A percentile compares a stretch with the other conserved stretches of the same genome.
phyloP scores from a whole-genome alignment of 2,888 invertebrate species.

The Rhamnusium bicolor region DNA sequence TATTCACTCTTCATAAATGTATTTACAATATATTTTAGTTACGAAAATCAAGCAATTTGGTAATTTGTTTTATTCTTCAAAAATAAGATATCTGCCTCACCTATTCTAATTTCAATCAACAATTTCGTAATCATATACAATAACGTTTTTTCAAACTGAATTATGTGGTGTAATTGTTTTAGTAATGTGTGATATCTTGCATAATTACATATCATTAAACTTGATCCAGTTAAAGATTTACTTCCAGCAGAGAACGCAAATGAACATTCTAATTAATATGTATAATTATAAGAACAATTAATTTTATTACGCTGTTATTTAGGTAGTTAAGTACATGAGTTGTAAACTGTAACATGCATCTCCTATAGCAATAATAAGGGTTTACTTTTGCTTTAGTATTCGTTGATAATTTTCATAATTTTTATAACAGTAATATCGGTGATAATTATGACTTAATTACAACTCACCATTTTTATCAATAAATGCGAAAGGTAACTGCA shows the following conservation, averaged over 20 bases:
- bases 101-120: background rate
- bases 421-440: too few relatives aligned
- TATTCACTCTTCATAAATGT: background rate
- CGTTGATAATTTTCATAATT: too few relatives aligned
- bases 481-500: background rate
- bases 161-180: background rate
- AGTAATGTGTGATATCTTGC: constrained; percentile 10
- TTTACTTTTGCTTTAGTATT: too few relatives aligned
- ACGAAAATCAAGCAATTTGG: background rate
- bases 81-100: background rate
- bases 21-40: background rate
- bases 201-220: constrained; percentile 16
- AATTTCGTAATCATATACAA: background rate
- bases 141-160: background rate
- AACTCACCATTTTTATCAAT: background rate
- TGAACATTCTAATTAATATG: background rate
- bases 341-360: background rate
- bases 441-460: background rate
- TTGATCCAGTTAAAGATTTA: constrained; percentile 26
- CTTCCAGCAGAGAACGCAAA: constrained; percentile 7
- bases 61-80: background rate
- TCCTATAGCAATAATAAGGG: background rate
- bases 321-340: too few relatives aligned
- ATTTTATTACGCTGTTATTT: background rate
- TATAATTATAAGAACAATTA: background rate